Evolutionary conservation across 2,888 invertebrate genomes (phyloP).

Genomic region (Noctua janthe): DNA sequence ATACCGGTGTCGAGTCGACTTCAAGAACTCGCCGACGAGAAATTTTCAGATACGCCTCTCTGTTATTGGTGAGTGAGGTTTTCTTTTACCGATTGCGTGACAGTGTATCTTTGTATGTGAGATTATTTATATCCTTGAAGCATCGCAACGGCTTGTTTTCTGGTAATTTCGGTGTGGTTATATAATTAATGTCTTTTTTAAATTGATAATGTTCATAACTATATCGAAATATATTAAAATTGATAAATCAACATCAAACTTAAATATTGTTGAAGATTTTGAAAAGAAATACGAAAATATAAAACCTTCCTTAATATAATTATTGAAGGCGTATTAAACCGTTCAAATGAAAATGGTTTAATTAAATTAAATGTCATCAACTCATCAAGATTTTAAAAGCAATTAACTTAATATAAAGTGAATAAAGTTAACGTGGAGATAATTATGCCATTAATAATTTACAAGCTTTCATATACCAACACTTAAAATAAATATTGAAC

Average conservation of each 20-base stretch:
- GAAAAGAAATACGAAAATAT: background rate
- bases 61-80: slow-evolving; percentile 95
- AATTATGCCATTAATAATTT: slow-evolving; percentile 25
- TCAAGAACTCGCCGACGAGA: slow-evolving; percentile 96
- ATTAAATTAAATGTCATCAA: slow-evolving; percentile 19
- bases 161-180: background rate
- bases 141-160: background rate
- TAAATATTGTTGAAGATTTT: background rate
- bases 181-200: background rate
- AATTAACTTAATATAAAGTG: slow-evolving; percentile 16
- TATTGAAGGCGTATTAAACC: background rate
- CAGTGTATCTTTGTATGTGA: background rate
- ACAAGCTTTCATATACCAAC: slow-evolving; percentile 6
- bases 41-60: slow-evolving; percentile 97
- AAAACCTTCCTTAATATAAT: background rate
- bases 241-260: background rate
- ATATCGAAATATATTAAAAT: background rate
- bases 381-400: slow-evolving; percentile 24
- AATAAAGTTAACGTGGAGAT: slow-evolving; percentile 9
- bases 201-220: background rate
- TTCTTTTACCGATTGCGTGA: background rate
- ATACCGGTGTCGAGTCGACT: slow-evolving; percentile 97
- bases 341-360: background rate
- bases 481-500: slow-evolving; percentile 30
- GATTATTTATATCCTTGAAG: background rate